phyloP scores from a whole-genome alignment of 2,888 invertebrate species.

The Philereme vetulata region DNA sequence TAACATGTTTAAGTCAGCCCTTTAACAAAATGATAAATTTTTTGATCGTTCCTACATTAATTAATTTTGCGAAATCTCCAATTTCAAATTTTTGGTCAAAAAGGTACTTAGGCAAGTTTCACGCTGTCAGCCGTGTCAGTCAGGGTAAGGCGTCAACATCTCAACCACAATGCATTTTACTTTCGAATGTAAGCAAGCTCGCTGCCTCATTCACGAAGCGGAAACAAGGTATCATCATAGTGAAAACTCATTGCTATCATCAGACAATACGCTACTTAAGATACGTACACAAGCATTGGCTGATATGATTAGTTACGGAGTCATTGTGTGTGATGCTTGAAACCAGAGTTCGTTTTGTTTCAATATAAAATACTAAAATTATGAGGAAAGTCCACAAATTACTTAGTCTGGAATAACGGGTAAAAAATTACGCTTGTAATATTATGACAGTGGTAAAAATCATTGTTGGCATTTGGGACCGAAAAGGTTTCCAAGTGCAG shows the following conservation, averaged over 20 bases:
- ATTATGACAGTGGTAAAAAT: too few species aligned
- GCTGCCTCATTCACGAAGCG: conserved; percentile 47
- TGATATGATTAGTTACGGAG: conserved; percentile 11
- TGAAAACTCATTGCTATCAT: conserved; percentile 35
- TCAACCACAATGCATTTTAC: conserved; percentile 56
- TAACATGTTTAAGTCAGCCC: too few species aligned
- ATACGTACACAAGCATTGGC: conserved; percentile 9
- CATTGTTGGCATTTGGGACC: too few species aligned
- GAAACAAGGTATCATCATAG: conserved; percentile 43
- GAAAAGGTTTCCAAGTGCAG: too few species aligned
- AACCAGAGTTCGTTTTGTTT: neutral
- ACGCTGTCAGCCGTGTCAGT: conserved; percentile 29
- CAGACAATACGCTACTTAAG: conserved; percentile 22
- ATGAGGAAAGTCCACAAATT: too few species aligned
- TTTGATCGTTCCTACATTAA: conserved; percentile 1
- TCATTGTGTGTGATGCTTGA: conserved; percentile 1
- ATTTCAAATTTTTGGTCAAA: conserved; percentile 16
- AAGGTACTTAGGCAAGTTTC: conserved; percentile 35
- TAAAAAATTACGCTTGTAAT: too few species aligned
- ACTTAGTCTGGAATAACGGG: too few species aligned
- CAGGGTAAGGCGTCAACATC: conserved; percentile 39
- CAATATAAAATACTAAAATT: too few species aligned
- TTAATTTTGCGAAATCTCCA: neutral
- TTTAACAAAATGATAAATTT: too few species aligned
- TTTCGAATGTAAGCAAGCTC: conserved; percentile 49